Evolutionary conservation across 2,888 invertebrate species (phyloP).

Genomic region (Microctonus aethiopoides): DNA sequence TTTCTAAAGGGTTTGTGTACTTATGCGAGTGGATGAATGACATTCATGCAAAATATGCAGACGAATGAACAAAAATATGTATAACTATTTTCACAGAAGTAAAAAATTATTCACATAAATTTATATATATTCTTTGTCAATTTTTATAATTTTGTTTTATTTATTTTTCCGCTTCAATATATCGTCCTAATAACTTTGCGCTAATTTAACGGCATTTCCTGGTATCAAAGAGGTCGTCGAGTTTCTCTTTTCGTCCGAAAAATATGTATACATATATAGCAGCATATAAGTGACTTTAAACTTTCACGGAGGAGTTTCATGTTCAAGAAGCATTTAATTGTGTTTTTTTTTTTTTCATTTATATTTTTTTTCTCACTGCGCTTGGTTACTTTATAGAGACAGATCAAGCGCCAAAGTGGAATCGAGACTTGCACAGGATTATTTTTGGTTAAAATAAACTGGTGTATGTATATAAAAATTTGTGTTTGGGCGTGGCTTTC

Average conservation of each 20-base stretch:
- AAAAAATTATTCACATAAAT: constrained; percentile 2
- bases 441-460: background rate
- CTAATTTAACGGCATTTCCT: constrained; percentile 14
- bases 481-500: constrained; percentile 10
- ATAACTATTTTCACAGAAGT: background rate
- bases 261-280: background rate
- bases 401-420: background rate
- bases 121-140: background rate
- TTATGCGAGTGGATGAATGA: background rate
- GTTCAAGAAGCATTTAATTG: constrained; percentile 19
- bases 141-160: background rate
- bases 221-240: constrained; percentile 16
- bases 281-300: background rate
- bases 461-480: too few species aligned
- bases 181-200: constrained; percentile 13
- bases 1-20: constrained; percentile 1
- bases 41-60: background rate
- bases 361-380: background rate
- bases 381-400: constrained; percentile 15
- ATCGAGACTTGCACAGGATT: background rate
- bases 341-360: constrained; percentile 1
- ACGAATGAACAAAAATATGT: too few species aligned
- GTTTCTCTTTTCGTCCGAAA: constrained; percentile 16
- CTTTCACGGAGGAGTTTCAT: constrained; percentile 19
- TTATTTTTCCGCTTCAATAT: background rate